These are phyloP conservation scores for Aldabrachelys gigantea DNA, from an alignment of 2,113 vertebrate species.

Conservation along the genomic window DNA sequence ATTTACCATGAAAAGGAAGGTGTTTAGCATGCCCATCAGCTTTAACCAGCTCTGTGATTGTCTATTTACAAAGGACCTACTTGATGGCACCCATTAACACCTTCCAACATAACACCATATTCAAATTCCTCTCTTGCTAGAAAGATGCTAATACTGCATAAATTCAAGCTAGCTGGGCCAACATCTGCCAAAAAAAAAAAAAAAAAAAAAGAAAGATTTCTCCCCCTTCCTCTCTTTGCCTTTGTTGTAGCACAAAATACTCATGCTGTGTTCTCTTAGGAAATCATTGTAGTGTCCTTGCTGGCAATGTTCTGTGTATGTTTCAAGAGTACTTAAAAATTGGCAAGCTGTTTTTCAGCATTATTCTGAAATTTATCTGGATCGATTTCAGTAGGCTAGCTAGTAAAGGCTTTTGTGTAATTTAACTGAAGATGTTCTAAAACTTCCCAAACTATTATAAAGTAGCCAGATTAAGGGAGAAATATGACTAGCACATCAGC, in stretches of 20 bases:
- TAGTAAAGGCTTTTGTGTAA: neutral
- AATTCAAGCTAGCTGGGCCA: neutral
- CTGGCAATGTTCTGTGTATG: neutral
- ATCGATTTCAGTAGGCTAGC: neutral
- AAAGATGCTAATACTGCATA: neutral
- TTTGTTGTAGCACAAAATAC: neutral
- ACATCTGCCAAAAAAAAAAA: neutral
- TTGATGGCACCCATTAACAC: neutral
- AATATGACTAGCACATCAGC: neutral
- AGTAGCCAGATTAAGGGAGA: neutral
- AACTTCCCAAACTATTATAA: neutral
- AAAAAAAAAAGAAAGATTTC: neutral
- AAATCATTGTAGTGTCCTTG: neutral
- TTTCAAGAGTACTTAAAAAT: neutral
- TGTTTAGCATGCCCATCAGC: neutral
- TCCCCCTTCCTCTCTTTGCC: neutral
- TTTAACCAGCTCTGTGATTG: fast-evolving
- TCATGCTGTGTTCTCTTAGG: neutral
- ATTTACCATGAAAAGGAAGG: neutral
- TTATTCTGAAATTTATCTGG: neutral
- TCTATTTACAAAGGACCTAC: neutral
- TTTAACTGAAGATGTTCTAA: neutral
- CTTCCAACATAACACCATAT: neutral
- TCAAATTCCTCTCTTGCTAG: neutral
- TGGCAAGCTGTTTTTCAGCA: neutral